Percentiles rank a stretch among this genome's conserved stretches.
Conservation (phyloP, 2,797 vertebrate genomes). For the Peromyscus aztecus region DNA sequence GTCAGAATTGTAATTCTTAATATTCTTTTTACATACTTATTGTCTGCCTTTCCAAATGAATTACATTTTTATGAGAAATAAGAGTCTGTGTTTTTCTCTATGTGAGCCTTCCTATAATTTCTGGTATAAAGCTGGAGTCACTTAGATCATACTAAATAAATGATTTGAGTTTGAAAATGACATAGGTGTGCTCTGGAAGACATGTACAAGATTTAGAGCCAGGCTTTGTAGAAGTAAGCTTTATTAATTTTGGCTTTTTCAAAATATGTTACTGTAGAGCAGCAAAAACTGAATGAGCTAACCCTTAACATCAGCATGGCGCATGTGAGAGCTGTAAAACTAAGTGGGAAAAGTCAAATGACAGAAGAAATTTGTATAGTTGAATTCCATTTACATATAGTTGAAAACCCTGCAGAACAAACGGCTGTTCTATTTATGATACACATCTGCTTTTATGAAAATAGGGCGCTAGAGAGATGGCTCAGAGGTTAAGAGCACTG, state of each 20-base stretch:
- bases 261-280: neutral
- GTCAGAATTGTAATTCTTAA: constrained; percentile 42
- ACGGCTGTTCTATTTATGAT: neutral
- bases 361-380: neutral
- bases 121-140: neutral
- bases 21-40: neutral
- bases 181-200: neutral
- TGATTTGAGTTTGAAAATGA: neutral
- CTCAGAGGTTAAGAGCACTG: no score
- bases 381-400: neutral
- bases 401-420: neutral
- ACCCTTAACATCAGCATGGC: neutral
- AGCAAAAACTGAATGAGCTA: neutral
- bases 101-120: neutral
- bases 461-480: neutral
- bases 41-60: neutral
- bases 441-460: neutral
- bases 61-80: neutral
- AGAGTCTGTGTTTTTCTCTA: neutral
- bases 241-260: neutral
- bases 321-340: neutral
- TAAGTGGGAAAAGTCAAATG: neutral
- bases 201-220: neutral
- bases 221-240: neutral
- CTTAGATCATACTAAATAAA: neutral